Percentiles rank a stretch among this genome's conserved stretches.
Evolutionary conservation across 2,888 invertebrate genomes (phyloP).

Genomic region (Andrena hattorfiana): DNA sequence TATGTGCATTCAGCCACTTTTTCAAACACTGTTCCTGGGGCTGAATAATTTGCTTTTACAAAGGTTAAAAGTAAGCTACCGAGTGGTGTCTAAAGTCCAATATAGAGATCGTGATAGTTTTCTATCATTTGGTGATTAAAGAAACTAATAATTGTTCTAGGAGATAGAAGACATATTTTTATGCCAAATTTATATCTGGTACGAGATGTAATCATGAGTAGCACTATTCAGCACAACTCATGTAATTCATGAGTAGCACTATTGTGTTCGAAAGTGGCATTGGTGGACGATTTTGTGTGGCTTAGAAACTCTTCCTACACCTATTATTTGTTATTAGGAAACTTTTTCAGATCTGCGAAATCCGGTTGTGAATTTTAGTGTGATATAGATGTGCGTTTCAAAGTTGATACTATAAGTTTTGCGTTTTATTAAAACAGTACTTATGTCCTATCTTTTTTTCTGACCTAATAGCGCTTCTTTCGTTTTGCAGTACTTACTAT

Average conservation of each 20-base stretch:
- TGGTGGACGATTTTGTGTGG: slow-evolving; percentile 4
- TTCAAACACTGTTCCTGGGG: too few species aligned
- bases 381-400: slow-evolving; percentile 18
- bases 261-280: neutral
- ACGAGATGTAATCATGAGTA: neutral
- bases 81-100: too few species aligned
- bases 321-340: neutral
- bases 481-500: too few species aligned
- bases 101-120: too few species aligned
- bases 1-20: too few species aligned
- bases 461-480: slow-evolving; percentile 6
- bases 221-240: too few species aligned
- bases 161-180: too few species aligned
- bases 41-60: too few species aligned
- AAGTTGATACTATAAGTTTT: slow-evolving; percentile 17
- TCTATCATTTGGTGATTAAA: too few species aligned
- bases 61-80: too few species aligned
- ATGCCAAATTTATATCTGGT: too few species aligned
- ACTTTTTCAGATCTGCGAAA: slow-evolving; percentile 8
- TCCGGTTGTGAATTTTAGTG: slow-evolving; percentile 33
- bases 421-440: slow-evolving; percentile 12
- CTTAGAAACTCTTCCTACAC: slow-evolving; percentile 1
- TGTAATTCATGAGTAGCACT: neutral
- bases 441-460: slow-evolving; percentile 2
- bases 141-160: too few species aligned